Conservation (phyloP, 1,140 invertebrate genomes). For the Apolygus lucorum region DNA sequence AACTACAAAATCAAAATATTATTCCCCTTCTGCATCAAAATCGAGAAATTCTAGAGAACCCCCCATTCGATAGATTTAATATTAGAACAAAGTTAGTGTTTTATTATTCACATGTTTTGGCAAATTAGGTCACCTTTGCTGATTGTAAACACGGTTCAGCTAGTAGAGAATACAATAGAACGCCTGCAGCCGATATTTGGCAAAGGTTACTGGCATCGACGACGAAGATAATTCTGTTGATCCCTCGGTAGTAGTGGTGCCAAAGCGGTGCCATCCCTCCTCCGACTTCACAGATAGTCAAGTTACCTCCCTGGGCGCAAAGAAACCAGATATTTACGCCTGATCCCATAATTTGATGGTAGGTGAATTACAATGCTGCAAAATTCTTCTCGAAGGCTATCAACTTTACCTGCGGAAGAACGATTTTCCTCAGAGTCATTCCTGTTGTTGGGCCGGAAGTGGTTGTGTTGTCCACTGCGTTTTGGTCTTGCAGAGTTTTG, state of each 20-base stretch:
- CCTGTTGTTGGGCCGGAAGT: constrained; percentile 65
- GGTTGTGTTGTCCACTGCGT: constrained; percentile 59
- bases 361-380: too few relatives aligned
- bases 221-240: constrained; percentile 57
- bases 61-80: too few relatives aligned
- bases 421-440: constrained; percentile 58
- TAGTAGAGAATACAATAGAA: constrained; percentile 62
- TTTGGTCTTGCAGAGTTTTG: constrained; percentile 56
- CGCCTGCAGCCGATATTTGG: constrained; percentile 69
- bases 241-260: constrained; percentile 35
- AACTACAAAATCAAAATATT: too few relatives aligned
- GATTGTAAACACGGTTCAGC: constrained; percentile 54
- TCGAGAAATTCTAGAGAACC: too few relatives aligned
- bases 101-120: too few relatives aligned
- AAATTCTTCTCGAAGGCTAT: too few relatives aligned
- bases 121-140: constrained; percentile 48
- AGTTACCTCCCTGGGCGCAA: constrained; percentile 21
- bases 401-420: constrained; percentile 22
- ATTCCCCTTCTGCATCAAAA: too few relatives aligned
- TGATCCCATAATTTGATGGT: too few relatives aligned
- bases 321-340: too few relatives aligned
- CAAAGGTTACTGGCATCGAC: constrained; percentile 70
- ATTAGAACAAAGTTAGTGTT: too few relatives aligned
- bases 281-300: constrained; percentile 55
- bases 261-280: constrained; percentile 70